Percentiles rank a stretch among this genome's conserved stretches.
phyloP scores from a whole-genome alignment of 2,888 invertebrate species.

The Hylaea fasciaria region DNA sequence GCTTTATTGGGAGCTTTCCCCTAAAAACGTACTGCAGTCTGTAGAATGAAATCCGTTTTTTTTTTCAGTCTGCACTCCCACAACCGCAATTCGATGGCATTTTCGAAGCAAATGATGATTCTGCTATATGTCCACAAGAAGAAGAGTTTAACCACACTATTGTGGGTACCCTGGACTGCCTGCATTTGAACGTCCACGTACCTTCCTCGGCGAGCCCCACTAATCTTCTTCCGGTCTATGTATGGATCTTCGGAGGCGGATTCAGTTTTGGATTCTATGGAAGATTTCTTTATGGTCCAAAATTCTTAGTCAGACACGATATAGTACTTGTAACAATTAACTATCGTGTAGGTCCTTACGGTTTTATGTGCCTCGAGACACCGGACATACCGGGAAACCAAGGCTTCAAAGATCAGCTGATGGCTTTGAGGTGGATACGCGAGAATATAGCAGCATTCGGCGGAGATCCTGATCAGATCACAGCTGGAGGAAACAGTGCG shows the following conservation, averaged over 20 bases:
- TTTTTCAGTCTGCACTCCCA: constrained; percentile 31
- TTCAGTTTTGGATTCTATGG: constrained; percentile 52
- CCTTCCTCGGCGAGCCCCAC: constrained; percentile 58
- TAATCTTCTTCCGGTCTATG: constrained; percentile 57
- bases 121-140: constrained; percentile 52
- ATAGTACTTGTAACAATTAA: constrained; percentile 57
- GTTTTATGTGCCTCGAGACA: constrained; percentile 65
- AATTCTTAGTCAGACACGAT: constrained; percentile 55
- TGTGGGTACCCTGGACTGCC: constrained; percentile 48
- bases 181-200: constrained; percentile 70
- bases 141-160: constrained; percentile 44
- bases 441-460: constrained; percentile 64
- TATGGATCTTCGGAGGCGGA: constrained; percentile 64
- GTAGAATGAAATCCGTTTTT: no score
- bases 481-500: constrained; percentile 62
- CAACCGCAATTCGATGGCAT: constrained; percentile 41
- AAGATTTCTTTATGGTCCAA: constrained; percentile 49
- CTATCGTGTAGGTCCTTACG: constrained; percentile 64
- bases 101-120: constrained; percentile 54
- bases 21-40: no score
- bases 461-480: constrained; percentile 59
- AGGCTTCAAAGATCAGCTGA: constrained; percentile 63
- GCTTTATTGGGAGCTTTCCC: no score
- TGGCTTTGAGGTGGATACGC: constrained; percentile 61
- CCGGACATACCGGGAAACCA: constrained; percentile 67